Conservation (phyloP, 2,888 invertebrate species). For the Ennomos erosarius region DNA sequence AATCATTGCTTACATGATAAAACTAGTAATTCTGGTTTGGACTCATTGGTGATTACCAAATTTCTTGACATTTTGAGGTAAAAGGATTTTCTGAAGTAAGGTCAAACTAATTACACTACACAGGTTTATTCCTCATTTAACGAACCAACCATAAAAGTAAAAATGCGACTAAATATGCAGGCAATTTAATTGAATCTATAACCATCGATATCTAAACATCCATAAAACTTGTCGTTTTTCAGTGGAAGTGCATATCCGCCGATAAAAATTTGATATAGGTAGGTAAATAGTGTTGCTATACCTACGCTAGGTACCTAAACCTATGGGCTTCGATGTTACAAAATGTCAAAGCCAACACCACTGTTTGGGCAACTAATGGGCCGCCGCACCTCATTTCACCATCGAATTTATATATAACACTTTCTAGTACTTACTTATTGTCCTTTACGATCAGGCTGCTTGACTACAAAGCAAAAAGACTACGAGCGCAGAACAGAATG, state of each 20-base stretch:
- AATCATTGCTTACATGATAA: conserved; percentile 1
- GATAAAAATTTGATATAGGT: conserved; percentile 11
- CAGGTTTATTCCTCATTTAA: too few species aligned
- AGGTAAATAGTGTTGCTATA: conserved; percentile 1
- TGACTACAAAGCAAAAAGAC: too few species aligned
- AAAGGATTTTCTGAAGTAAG: conserved; percentile 19
- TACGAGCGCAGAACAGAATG: too few species aligned
- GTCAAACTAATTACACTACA: conserved; percentile 18
- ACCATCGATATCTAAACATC: neutral
- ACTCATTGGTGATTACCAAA: conserved; percentile 2
- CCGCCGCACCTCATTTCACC: conserved; percentile 56
- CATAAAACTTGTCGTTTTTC: conserved; percentile 12
- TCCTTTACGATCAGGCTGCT: too few species aligned
- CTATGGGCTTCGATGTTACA: conserved; percentile 30
- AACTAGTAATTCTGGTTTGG: conserved; percentile 29
- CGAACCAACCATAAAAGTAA: too few species aligned
- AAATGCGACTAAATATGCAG: too few species aligned
- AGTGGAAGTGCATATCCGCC: conserved; percentile 21
- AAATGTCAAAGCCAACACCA: conserved; percentile 52
- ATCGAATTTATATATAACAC: conserved; percentile 54
- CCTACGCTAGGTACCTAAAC: too few species aligned
- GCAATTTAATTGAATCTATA: too few species aligned
- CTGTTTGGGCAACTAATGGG: conserved; percentile 77
- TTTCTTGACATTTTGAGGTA: conserved; percentile 29
- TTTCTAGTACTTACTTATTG: conserved; percentile 9